These are phyloP conservation scores for Orthosia incerta DNA, from an alignment of 2,888 invertebrate genomes.

Conservation along the genomic window DNA sequence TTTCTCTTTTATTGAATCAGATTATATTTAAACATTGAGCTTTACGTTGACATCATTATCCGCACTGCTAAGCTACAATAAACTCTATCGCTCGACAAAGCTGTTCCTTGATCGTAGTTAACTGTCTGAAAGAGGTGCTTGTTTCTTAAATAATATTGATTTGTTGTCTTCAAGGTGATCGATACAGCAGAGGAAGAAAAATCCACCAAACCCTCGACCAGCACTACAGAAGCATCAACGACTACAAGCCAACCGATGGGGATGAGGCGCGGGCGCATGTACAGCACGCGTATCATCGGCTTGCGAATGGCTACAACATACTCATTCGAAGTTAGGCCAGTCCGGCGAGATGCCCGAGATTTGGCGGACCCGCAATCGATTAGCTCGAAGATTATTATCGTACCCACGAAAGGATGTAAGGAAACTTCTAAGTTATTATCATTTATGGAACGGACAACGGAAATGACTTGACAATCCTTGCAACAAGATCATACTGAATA, in stretches of 20 bases:
- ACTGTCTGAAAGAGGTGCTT: background rate
- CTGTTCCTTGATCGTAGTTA: background rate
- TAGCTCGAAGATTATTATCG: conserved; percentile 93
- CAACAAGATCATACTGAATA: background rate
- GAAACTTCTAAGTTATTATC: conserved; percentile 53
- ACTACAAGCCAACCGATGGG: conserved; percentile 69
- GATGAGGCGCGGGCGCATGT: conserved; percentile 81
- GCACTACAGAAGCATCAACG: conserved; percentile 68
- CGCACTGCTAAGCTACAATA: conserved; percentile 35
- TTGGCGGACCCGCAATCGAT: conserved; percentile 90
- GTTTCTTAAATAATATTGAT: background rate
- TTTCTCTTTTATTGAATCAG: conserved; percentile 64
- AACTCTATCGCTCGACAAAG: background rate
- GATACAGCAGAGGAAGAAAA: conserved; percentile 82
- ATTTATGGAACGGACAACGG: no score
- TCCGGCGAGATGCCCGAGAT: conserved; percentile 89
- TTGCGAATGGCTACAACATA: conserved; percentile 96
- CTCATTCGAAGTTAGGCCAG: conserved; percentile 94
- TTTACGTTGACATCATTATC: conserved; percentile 52
- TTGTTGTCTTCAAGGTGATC: conserved; percentile 76
- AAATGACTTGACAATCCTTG: background rate
- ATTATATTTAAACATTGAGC: conserved; percentile 50
- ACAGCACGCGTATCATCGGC: conserved; percentile 92
- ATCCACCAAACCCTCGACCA: conserved; percentile 63
- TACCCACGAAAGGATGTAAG: conserved; percentile 96